Base-by-base conservation (phyloP, 2,797 vertebrate species). In the Tauraco hartlaubi region DNA sequence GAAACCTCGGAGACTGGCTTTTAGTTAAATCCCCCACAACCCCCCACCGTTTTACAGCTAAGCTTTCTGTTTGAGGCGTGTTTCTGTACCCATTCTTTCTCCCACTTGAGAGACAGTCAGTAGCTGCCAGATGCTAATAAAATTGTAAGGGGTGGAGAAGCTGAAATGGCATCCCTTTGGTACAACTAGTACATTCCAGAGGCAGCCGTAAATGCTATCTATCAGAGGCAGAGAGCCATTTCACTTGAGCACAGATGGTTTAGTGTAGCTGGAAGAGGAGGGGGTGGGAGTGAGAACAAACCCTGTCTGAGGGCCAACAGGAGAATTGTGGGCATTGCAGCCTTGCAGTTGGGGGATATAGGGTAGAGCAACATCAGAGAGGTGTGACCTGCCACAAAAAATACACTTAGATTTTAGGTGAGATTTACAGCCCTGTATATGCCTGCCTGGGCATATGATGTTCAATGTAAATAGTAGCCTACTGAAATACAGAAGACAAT, bases 41-140 rank as follows among this genome's bases (percentile, higher is more conserved):
- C 2, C 15, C 4, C 4, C 28, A 15, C 41, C 5, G 21, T 85
- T 80, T 92, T 88, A 58, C 11, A 80, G 35, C 44, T 83, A 28
- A 55, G 80, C 23, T 67, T 87, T 78, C 18, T 51, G 9, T 85
- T 93, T 84, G 52, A 64, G 37, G 6, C 11, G 2, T 8, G 5
- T 73, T 90, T 90, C 37, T 83, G 25, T 77, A 52, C 16, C n/a
- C 2, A 3, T 22, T 78, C 33, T 43, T 76, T 15, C 41, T 61
- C n/a, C 17, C n/a, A 26, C 19, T 78, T 76, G 39, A 91, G 62
- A 67, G n/a, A 35, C 28, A 54, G 31, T 59, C 46, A 52, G 58
- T 82, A 92, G n/a, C 67, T 93, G 77, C 71, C 92, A 93, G 91
- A 91, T 91, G 83, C 59, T 88, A 81, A 79, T 91, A 68, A 90